Evolutionary conservation across 92 coral and sea anemone genomes (phyloP).

Genomic region (Palythoa caribaeorum): DNA sequence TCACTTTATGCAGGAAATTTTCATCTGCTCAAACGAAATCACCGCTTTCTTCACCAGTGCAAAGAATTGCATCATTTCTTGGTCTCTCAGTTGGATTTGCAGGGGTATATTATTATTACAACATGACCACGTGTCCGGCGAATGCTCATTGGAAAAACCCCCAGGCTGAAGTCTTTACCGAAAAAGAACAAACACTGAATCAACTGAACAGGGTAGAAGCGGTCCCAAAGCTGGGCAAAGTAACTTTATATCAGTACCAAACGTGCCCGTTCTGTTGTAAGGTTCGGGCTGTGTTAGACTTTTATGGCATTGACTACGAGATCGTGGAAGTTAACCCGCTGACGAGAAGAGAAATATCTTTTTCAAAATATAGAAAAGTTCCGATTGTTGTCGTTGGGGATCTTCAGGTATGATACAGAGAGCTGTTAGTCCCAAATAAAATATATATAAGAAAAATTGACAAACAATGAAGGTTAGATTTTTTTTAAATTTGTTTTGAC

Average conservation of each 20-base stretch:
- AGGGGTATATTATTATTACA: slow-evolving; percentile 26
- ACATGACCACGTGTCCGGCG: slow-evolving; percentile 17
- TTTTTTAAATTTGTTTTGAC: too few species aligned
- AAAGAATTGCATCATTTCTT: slow-evolving; percentile 15
- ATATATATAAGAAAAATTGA: too few species aligned
- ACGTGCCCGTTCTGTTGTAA: slow-evolving; percentile 98
- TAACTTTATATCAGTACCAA: slow-evolving; percentile 92
- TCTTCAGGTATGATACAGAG: slow-evolving; percentile 71
- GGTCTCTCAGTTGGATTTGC: slow-evolving; percentile 27
- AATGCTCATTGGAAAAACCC: slow-evolving; percentile 35
- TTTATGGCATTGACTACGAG: slow-evolving; percentile 85
- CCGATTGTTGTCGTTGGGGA: slow-evolving; percentile 86
- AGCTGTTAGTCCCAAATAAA: not conserved
- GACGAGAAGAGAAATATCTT: slow-evolving; percentile 83
- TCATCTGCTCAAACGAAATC: slow-evolving; percentile 5
- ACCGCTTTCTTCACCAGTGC: not conserved
- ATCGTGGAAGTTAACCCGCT: slow-evolving; percentile 96
- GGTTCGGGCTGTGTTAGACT: slow-evolving; percentile 90
- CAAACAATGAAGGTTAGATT: too few species aligned
- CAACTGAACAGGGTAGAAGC: slow-evolving; percentile 35
- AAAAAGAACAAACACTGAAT: slow-evolving; percentile 27
- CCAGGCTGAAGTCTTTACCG: slow-evolving; percentile 31
- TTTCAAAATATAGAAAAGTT: slow-evolving; percentile 91
- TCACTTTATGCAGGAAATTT: not conserved
- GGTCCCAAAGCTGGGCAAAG: slow-evolving; percentile 40